Conservation (phyloP, 2,888 invertebrate genomes). For the Philonicus albiceps region DNA sequence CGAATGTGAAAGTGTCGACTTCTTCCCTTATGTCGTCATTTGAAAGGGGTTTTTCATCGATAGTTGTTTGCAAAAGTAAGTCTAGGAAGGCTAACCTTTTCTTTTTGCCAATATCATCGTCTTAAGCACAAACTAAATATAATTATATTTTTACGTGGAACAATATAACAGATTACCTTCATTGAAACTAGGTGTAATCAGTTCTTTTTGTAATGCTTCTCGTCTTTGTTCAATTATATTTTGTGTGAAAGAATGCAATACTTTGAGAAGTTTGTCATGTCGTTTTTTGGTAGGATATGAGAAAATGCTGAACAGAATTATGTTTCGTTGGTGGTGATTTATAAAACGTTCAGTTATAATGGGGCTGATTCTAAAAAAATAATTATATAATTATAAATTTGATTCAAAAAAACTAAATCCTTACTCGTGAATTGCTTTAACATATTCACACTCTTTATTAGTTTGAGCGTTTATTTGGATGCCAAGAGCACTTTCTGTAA, state of each 20-base stretch:
- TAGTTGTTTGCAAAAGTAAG: slow-evolving; percentile 66
- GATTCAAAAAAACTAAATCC: background rate
- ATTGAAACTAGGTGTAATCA: background rate
- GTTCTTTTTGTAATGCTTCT: slow-evolving; percentile 48
- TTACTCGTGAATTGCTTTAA: slow-evolving; percentile 73
- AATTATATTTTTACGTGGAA: slow-evolving; percentile 2
- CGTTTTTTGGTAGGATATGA: slow-evolving; percentile 50
- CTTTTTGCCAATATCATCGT: slow-evolving; percentile 58
- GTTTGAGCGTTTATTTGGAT: slow-evolving; percentile 65
- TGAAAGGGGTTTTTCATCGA: slow-evolving; percentile 65
- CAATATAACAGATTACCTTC: background rate
- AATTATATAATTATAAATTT: background rate
- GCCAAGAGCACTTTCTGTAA: slow-evolving; percentile 51
- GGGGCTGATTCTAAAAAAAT: slow-evolving; percentile 43
- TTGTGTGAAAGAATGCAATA: slow-evolving; percentile 57
- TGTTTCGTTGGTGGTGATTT: slow-evolving; percentile 44
- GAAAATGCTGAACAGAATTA: slow-evolving; percentile 52
- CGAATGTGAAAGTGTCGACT: slow-evolving; percentile 74
- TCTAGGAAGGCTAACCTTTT: slow-evolving; percentile 71
- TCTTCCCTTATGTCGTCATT: slow-evolving; percentile 68
- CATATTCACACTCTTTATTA: slow-evolving; percentile 72
- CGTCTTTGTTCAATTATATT: slow-evolving; percentile 57
- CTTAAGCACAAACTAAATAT: background rate
- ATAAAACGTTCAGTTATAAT: slow-evolving; percentile 55
- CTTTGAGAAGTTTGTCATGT: slow-evolving; percentile 52